Evolutionary conservation across 2,113 vertebrate genomes (phyloP).

Genomic region (Budorcas taxicolor): DNA sequence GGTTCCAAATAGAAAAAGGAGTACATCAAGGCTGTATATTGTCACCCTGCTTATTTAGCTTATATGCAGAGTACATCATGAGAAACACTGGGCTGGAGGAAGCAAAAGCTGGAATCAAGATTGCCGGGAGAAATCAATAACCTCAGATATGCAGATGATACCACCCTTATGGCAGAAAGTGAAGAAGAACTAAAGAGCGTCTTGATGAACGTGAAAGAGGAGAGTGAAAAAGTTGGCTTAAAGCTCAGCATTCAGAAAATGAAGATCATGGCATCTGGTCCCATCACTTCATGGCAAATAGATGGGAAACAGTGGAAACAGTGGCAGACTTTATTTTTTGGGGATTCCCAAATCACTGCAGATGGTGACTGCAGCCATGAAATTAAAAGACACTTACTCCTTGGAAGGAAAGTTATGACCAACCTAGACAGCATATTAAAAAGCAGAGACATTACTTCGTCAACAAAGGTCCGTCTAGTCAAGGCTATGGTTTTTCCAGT

Average conservation of each 20-base stretch:
- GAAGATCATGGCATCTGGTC: fast-evolving
- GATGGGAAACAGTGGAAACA: background rate
- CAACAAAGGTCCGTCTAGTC: background rate
- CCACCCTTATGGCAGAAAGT: background rate
- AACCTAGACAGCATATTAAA: background rate
- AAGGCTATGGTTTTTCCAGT: background rate
- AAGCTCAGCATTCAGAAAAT: background rate
- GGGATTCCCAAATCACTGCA: background rate
- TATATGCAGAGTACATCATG: background rate
- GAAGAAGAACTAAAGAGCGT: background rate
- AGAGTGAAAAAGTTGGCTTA: background rate
- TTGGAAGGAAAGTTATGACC: background rate
- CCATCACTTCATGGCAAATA: background rate
- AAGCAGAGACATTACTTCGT: background rate
- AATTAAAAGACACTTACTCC: background rate
- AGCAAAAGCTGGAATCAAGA: background rate
- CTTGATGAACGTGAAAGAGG: background rate
- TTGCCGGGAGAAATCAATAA: background rate
- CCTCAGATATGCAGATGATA: background rate
- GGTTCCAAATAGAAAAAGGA: background rate
- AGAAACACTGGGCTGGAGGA: background rate
- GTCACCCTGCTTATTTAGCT: background rate
- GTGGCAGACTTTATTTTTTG: background rate
- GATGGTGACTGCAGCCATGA: background rate
- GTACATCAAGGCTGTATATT: background rate